Base-by-base conservation (phyloP, 2,888 invertebrate genomes). In the Leptinotarsa juncta region DNA sequence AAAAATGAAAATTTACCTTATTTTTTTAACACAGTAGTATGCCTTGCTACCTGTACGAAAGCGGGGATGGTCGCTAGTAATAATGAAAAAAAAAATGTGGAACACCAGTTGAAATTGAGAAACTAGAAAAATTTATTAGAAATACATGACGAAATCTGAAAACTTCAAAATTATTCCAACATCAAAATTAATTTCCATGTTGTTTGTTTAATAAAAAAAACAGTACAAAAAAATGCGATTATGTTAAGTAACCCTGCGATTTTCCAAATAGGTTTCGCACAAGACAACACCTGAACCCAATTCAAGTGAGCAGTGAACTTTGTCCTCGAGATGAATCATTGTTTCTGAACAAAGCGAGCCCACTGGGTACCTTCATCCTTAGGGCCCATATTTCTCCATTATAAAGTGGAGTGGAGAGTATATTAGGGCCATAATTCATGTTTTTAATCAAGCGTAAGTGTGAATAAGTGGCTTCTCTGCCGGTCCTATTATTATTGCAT, bases 391-490 rank as follows among this genome's bases (percentile, higher is more conserved):
- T 78, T 78, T 78, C 75, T 75, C 74, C 71, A 77, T 78, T 77
- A 76, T 72, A 65, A 74, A 72, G 71, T 77, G 72, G 70, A 76
- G 78, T 48, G 48, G 57, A 20, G 16, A 71, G 55, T 75, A 72
- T 78, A 78, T 78, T 79, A 74, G 74, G 75, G 76, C 65, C 73
- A 75, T 80, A 81, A 80, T 79, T 81, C 78, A 81, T 76, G 77
- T 76, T 81, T 80, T 81, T 81, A 81, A 79, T 80, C 79, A 76
- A 74, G 77, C 77, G 75, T 79, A 81, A 81, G 81, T 78, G 80
- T 78, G 79, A 81, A 80, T 80, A 79, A 77, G 78, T 78, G 78
- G 75, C 76, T 77, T 73, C 71, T 71, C 77, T 77, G 77, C 72
- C 75, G 77, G 74, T 76, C 72, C 70, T 77, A 74, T 67, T 76